These are phyloP conservation scores for Camptogramma bilineatum DNA, from an alignment of 2,888 invertebrate species.

Conservation along the genomic window DNA sequence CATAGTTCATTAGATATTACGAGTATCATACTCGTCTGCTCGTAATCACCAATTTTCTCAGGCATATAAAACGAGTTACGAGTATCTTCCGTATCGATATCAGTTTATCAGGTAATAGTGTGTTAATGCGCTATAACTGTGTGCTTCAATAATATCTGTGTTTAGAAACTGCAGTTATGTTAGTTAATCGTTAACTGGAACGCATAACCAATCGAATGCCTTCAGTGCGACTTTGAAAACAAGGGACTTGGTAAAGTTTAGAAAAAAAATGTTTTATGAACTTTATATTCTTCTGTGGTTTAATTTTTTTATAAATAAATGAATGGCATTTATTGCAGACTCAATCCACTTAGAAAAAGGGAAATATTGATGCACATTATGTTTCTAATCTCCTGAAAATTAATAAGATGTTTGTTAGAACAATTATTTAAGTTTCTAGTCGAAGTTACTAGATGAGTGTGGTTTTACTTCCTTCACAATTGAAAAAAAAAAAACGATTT, in stretches of 20 bases:
- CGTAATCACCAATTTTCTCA: background rate
- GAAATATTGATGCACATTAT: no score
- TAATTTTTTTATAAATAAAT: background rate
- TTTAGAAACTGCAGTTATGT: constrained; percentile 45
- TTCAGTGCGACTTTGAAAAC: constrained; percentile 30
- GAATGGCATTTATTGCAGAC: no score
- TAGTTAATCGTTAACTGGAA: constrained; percentile 47
- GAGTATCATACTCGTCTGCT: background rate
- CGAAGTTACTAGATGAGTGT: no score
- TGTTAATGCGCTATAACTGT: constrained; percentile 11
- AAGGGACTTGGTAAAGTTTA: constrained; percentile 27
- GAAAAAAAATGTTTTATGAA: background rate
- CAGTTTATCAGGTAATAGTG: constrained; percentile 8
- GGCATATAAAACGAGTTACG: background rate
- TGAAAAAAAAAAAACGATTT: no score
- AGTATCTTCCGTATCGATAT: constrained; percentile 3
- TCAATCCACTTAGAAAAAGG: no score
- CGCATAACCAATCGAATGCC: constrained; percentile 47
- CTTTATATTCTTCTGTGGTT: background rate
- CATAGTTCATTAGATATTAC: background rate
- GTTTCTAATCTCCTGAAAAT: no score
- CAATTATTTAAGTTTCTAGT: no score
- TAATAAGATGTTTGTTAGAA: background rate
- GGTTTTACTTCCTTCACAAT: no score
- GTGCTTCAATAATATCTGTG: constrained; percentile 26